Conservation (phyloP, 2,113 vertebrate species). For the Myrmecophaga tridactyla region DNA sequence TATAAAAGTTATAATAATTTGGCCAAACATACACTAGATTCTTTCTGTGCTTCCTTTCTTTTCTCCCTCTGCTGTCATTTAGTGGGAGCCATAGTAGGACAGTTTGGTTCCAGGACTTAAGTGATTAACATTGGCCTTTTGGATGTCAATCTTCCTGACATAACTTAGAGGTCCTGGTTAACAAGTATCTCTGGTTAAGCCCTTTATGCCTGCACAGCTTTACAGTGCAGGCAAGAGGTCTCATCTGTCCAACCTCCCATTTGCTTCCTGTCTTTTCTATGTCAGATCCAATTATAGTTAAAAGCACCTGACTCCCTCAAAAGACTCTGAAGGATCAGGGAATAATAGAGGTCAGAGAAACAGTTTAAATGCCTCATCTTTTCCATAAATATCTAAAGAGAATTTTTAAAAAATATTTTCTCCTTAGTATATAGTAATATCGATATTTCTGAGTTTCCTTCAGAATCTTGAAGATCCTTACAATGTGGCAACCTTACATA, state of each 20-base stretch:
- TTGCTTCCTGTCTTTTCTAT: neutral
- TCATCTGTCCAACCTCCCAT: neutral
- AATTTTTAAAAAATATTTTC: constrained; percentile 4
- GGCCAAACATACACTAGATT: neutral
- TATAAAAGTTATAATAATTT: neutral
- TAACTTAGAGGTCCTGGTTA: neutral
- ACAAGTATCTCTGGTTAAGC: neutral
- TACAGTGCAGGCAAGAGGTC: neutral
- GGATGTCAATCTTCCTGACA: neutral
- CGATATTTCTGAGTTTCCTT: constrained; percentile 21
- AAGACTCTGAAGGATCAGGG: neutral
- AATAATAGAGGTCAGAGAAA: constrained; percentile 10
- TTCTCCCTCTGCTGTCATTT: neutral
- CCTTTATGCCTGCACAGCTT: neutral
- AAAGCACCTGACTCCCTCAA: neutral
- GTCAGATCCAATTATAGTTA: neutral
- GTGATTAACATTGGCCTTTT: neutral
- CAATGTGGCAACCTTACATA: neutral
- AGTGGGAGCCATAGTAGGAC: neutral
- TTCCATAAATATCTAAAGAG: constrained; percentile 37
- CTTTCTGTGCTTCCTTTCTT: neutral
- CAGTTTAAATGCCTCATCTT: neutral
- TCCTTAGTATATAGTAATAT: neutral
- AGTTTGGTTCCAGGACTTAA: neutral
- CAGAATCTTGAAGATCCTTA: neutral